Evolutionary conservation across 2,797 vertebrate genomes (phyloP).

Genomic region (Sphenopsis melanotis): DNA sequence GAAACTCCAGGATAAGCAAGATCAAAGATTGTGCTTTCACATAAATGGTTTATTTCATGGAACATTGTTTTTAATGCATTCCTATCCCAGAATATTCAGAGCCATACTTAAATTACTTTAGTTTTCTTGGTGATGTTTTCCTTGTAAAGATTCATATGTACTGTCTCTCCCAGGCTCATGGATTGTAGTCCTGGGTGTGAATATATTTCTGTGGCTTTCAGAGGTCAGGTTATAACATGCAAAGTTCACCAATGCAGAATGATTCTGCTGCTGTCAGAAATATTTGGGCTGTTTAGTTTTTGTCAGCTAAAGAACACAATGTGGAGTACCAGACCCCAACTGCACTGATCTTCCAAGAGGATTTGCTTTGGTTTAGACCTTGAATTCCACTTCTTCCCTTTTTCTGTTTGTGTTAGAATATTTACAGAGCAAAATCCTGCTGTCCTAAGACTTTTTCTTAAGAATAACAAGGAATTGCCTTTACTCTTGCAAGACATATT

Average conservation of each 20-base stretch:
- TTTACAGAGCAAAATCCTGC: not conserved
- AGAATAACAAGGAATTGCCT: not conserved
- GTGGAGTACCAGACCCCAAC: not conserved
- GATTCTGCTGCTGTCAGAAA: not conserved
- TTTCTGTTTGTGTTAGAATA: not conserved
- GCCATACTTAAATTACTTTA: not conserved
- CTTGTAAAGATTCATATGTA: not conserved
- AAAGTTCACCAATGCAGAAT: not conserved
- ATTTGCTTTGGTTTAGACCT: not conserved
- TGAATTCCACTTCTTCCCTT: not conserved
- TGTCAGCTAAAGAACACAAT: not conserved
- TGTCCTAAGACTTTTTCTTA: not conserved
- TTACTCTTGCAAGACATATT: not conserved
- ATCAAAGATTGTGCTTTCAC: not conserved
- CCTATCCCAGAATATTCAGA: not conserved
- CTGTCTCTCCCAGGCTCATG: not conserved
- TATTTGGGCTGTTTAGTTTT: not conserved
- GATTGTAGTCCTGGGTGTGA: not conserved
- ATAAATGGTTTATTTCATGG: not conserved
- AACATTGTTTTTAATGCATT: not conserved
- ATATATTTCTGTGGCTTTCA: not conserved
- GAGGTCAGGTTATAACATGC: not conserved
- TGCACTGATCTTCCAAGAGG: not conserved
- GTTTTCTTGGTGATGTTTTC: not conserved
- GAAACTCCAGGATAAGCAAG: not conserved